Conservation (phyloP, 2,888 invertebrate genomes). For the Ferrisia virgata region DNA sequence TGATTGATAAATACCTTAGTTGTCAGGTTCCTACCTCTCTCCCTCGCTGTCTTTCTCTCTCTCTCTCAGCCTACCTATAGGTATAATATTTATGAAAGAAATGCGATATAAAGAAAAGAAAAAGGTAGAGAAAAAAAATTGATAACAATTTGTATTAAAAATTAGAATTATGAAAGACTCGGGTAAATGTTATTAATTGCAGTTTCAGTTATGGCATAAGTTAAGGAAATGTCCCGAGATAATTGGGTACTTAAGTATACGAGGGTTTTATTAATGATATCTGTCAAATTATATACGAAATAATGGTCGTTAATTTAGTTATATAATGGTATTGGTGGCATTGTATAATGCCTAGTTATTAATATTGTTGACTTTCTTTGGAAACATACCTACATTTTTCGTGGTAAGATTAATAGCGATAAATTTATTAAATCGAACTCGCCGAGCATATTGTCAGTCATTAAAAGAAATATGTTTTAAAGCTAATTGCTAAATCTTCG, state of each 20-base stretch:
- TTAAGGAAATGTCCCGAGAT: constrained; percentile 44
- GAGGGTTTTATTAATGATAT: constrained; percentile 35
- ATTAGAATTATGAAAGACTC: constrained; percentile 42
- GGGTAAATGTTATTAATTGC: constrained; percentile 42
- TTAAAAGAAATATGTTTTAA: constrained; percentile 38
- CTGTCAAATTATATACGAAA: constrained; percentile 47
- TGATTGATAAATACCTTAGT: background rate
- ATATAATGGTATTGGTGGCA: constrained; percentile 46
- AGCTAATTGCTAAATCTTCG: constrained; percentile 40
- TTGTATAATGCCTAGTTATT: constrained; percentile 46
- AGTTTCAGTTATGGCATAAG: constrained; percentile 41
- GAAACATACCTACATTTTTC: constrained; percentile 43
- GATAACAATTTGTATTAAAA: constrained; percentile 45
- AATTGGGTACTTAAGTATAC: constrained; percentile 45
- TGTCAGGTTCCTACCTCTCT: too few relatives aligned
- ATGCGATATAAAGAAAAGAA: too few relatives aligned
- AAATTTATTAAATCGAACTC: constrained; percentile 39
- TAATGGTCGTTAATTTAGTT: constrained; percentile 47
- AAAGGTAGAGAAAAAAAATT: constrained; percentile 35
- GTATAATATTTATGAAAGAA: background rate
- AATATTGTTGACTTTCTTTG: constrained; percentile 46
- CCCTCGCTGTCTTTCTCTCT: background rate
- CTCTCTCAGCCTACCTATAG: too few relatives aligned
- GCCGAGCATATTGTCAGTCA: constrained; percentile 43
- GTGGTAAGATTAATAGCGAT: constrained; percentile 41